These are phyloP conservation scores for Eurytoma californica DNA, from an alignment of 2,888 invertebrate species.

Conservation along the genomic window DNA sequence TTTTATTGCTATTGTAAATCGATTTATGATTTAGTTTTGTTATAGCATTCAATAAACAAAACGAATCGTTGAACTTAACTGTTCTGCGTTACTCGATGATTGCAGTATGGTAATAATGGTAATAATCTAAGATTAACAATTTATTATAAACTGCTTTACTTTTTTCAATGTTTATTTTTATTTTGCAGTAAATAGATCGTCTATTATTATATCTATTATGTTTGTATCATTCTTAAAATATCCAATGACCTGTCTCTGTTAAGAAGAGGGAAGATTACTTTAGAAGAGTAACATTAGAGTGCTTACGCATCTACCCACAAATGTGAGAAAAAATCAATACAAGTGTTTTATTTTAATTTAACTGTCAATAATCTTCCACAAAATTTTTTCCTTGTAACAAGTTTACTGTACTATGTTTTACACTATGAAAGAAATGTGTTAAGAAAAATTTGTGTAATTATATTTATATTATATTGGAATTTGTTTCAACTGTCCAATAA, in stretches of 20 bases:
- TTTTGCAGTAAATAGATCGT: constrained; percentile 7
- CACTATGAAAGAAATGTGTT: not conserved
- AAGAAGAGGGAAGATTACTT: constrained; percentile 10
- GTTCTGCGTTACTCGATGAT: too few relatives aligned
- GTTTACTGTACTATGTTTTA: not conserved
- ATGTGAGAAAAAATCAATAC: constrained; percentile 57
- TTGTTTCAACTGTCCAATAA: too few relatives aligned
- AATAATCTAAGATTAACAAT: too few relatives aligned
- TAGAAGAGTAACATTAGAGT: not conserved
- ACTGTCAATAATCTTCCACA: constrained; percentile 57
- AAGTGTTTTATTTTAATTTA: constrained; percentile 40
- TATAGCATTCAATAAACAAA: too few relatives aligned
- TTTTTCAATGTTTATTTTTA: not conserved
- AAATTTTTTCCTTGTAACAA: not conserved
- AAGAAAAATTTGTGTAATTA: not conserved
- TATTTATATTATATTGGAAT: too few relatives aligned
- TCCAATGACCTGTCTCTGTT: not conserved
- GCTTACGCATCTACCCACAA: constrained; percentile 23
- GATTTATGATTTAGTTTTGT: too few relatives aligned
- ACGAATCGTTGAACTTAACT: too few relatives aligned
- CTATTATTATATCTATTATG: not conserved
- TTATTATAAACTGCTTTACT: not conserved
- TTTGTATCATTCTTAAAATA: not conserved
- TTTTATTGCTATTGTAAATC: too few relatives aligned
- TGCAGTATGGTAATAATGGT: too few relatives aligned